phyloP scores from a whole-genome alignment of 2,888 invertebrate genomes.

The Eupithecia dodoneata region DNA sequence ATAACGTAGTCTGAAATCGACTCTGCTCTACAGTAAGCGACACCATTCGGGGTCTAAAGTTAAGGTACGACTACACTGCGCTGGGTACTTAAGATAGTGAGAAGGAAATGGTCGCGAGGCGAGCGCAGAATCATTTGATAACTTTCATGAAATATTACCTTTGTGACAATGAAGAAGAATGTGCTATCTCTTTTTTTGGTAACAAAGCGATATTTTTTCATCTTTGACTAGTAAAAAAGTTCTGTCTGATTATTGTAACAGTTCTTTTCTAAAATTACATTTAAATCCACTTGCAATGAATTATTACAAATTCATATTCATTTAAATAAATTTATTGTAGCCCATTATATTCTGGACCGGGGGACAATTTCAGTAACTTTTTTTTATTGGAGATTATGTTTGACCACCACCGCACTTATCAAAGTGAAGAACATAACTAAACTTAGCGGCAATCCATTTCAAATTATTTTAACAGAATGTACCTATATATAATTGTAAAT shows the following conservation, averaged over 20 bases:
- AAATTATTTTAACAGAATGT: too few species aligned
- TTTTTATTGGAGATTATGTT: too few species aligned
- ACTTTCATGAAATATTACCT: slow-evolving; percentile 2
- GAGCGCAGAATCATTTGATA: background rate
- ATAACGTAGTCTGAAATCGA: slow-evolving; percentile 21
- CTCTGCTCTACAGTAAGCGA: slow-evolving; percentile 25
- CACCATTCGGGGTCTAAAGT: slow-evolving; percentile 23
- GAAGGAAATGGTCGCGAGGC: background rate
- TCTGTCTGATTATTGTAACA: background rate
- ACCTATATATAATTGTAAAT: too few species aligned
- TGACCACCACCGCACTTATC: too few species aligned
- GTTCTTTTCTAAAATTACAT: too few species aligned
- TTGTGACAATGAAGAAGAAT: background rate
- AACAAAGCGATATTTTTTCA: background rate
- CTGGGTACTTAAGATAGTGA: slow-evolving; percentile 1
- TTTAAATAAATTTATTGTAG: too few species aligned
- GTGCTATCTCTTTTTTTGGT: background rate
- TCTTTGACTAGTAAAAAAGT: background rate
- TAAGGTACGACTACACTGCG: background rate
- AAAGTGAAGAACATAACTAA: too few species aligned
- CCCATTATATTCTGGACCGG: too few species aligned
- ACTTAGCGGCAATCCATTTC: too few species aligned
- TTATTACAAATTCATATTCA: too few species aligned
- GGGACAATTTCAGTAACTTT: too few species aligned
- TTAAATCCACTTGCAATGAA: too few species aligned